Evolutionary conservation across 1,140 invertebrate genomes (phyloP).

Genomic region (Popillia japonica): DNA sequence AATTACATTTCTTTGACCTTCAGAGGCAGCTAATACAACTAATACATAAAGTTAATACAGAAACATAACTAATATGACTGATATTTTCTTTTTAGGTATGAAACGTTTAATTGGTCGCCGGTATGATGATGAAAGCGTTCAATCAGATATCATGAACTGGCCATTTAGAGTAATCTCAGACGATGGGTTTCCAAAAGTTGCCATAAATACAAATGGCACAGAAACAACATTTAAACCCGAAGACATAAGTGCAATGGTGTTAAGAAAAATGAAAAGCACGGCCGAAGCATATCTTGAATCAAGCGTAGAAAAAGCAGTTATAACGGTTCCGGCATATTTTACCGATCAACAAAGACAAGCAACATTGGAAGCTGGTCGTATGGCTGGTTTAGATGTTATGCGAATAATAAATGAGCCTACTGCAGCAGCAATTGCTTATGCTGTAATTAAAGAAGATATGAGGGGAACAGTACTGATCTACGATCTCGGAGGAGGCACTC

Average conservation of each 20-base stretch:
- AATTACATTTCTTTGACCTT: too few relatives aligned
- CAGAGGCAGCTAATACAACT: too few relatives aligned
- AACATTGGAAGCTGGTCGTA: slow-evolving; percentile 89
- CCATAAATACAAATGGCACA: neutral
- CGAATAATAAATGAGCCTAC: slow-evolving; percentile 98
- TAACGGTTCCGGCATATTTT: slow-evolving; percentile 97
- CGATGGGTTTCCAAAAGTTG: neutral
- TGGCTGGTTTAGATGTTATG: slow-evolving; percentile 75
- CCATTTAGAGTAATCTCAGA: neutral
- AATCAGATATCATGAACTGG: slow-evolving; percentile 11
- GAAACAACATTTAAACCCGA: slow-evolving; percentile 81
- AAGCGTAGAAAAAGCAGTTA: slow-evolving; percentile 88
- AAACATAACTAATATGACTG: too few relatives aligned
- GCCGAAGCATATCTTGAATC: slow-evolving; percentile 78
- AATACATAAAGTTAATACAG: too few relatives aligned
- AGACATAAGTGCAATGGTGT: slow-evolving; percentile 89
- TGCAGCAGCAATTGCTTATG: slow-evolving; percentile 95
- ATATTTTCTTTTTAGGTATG: slow-evolving; percentile 17
- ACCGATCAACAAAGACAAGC: slow-evolving; percentile 96
- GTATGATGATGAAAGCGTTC: neutral
- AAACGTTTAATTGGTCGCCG: slow-evolving; percentile 21
- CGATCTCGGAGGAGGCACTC: slow-evolving; percentile 94
- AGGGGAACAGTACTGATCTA: slow-evolving; percentile 76
- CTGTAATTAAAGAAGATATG: slow-evolving; percentile 80
- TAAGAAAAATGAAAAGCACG: slow-evolving; percentile 67